Evolutionary conservation across 2,888 invertebrate species (phyloP).

Genomic region (Drosophila recens): DNA sequence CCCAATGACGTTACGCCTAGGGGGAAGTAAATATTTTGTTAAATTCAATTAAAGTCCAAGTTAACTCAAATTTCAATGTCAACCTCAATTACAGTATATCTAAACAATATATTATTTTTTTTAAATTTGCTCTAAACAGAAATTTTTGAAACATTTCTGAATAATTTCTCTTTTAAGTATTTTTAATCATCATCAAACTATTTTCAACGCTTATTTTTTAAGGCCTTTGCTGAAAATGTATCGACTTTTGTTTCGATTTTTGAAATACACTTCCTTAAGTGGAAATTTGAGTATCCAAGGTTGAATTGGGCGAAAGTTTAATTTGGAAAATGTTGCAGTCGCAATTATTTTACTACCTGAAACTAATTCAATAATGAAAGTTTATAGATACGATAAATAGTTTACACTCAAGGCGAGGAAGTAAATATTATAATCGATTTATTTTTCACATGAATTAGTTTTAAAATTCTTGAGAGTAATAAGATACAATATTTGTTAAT

Average conservation of each 20-base stretch:
- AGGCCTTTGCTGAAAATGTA: neutral
- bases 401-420: neutral
- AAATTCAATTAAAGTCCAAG: slow-evolving; percentile 8
- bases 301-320: neutral
- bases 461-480: neutral
- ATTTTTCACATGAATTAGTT: neutral
- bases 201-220: neutral
- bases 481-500: neutral
- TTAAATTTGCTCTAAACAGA: neutral
- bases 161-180: no score
- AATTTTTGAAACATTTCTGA: no score
- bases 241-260: neutral
- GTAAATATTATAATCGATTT: neutral
- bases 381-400: neutral
- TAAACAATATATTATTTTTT: neutral
- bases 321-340: neutral
- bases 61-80: neutral
- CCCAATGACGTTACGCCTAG: slow-evolving; percentile 7
- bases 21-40: slow-evolving; percentile 13
- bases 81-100: neutral
- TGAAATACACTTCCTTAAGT: neutral
- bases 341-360: no score
- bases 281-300: neutral
- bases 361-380: neutral
- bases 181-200: no score